Evolutionary conservation across 53 echinoderm and acorn worm species (phyloP), one percentile per base, ranked within the genome.

Genomic region (Crossaster papposus): DNA sequence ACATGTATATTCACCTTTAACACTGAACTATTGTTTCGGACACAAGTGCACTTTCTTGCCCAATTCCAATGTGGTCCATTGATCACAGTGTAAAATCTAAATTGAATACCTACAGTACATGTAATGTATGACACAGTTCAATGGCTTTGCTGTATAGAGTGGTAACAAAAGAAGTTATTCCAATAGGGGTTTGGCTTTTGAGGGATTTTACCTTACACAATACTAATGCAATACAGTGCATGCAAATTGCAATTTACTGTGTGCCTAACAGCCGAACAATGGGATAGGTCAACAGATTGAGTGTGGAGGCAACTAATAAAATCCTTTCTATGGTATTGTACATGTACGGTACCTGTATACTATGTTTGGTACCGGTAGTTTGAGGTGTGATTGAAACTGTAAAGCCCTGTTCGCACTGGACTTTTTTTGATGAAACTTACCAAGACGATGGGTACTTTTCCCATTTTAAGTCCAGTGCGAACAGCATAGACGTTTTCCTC

Each of bases 231-330:
- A 9, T 44, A 0, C 44, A 44, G 9, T 44, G 44, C 44, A 68
- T 68, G 68, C 68, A 68, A n/a, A n/a, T n/a, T n/a, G n/a, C n/a
- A n/a, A n/a, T 68, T 68, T 11, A 11, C n/a, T 68, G 68, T 68
- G 68, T 68, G 28, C 24, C 4, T 18, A 68, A 68, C 26, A 28
- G 68, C 68, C 28, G 68, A 68, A 68, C 68, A 68, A 68, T 68
- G 28, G 4, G 11, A 26, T 28, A 68, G 68, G 68, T 68, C 68
- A 68, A n/a, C 22, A 23, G 68, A 2, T 28, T 68, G 0, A 28
- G 68, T 26, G 0, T 20, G 68, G 24, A 2, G n/a, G 28, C 28
- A 1, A 62, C 7, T 17, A 68, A 26, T 28, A 68, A 68, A 68
- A 26, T 26, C 24, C 24, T 68, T 68, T 23, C 17, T 28, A 26